Evolutionary conservation across 2,888 invertebrate species (phyloP).

Genomic region (Cantharis rustica): DNA sequence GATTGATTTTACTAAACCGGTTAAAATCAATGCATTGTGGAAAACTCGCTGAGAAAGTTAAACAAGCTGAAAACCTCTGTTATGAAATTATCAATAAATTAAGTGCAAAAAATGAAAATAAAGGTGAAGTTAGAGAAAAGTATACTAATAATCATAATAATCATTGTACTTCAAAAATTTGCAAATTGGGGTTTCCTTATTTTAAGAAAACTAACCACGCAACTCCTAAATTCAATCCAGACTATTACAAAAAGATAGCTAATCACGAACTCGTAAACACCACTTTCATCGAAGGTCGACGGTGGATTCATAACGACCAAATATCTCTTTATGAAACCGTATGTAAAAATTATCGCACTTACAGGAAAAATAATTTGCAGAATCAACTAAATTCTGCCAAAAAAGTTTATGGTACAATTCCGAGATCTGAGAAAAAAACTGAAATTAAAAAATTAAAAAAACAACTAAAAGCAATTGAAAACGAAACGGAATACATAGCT

Average conservation of each 20-base stretch:
- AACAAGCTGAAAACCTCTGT: background rate
- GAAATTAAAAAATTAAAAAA: constrained; percentile 16
- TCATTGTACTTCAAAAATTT: background rate
- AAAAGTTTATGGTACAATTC: background rate
- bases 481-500: constrained; percentile 27
- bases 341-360: constrained; percentile 36
- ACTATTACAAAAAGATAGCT: constrained; percentile 51
- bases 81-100: background rate
- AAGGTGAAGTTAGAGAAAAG: background rate
- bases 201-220: constrained; percentile 67
- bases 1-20: constrained; percentile 41
- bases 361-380: constrained; percentile 49
- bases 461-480: constrained; percentile 5
- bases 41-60: constrained; percentile 37
- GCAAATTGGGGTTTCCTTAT: constrained; percentile 62
- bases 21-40: constrained; percentile 39
- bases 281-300: constrained; percentile 22
- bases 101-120: background rate
- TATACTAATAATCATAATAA: background rate
- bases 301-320: constrained; percentile 65
- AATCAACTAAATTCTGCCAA: background rate
- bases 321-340: constrained; percentile 59
- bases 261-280: constrained; percentile 47
- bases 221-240: constrained; percentile 64
- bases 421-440: background rate